Evolutionary conservation across 2,113 vertebrate species (phyloP), one percentile per base, ranked within the genome.

Genomic region (Lasiurus cinereus): DNA sequence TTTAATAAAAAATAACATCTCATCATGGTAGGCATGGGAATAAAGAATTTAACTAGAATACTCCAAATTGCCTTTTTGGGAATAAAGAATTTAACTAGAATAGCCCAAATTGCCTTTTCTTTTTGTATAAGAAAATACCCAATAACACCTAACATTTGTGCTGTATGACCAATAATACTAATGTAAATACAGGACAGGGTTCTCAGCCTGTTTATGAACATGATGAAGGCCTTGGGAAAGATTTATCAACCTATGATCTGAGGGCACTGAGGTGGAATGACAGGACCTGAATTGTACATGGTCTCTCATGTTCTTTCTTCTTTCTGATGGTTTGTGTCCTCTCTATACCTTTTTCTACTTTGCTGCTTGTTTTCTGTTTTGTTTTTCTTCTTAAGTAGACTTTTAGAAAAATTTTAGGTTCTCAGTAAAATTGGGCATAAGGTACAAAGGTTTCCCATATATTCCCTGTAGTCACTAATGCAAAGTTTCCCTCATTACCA

Each of bases 351-450:
- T 84, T 43, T 56, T 46, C 50, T 88, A 16, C 13, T 83, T 48
- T 54, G 39, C 50, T 88, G 19, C 18, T 88, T 88, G 4, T 43
- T 36, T 48, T 7, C 36, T 69, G 52, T 83, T 87, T 74, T 67
- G 15, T 52, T 72, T 82, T 56, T 56, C 48, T 27, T 43, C 6
- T 39, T 80, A 64, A 64, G n/a, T n/a, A 39, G 64, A 64, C 19
- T 79, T 85, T 62, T 70, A 77, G 48, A 89, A 72, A 8, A 69
- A n/a, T 70, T 77, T 90, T 79, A 85, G 54, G 15, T 72, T 85
- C 21, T 70, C 1, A 72, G 73, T 7, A 79, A 90, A 43, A 52
- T 14, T 64, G 50, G 39, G 24, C 21, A 14, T 8, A 39, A 79
- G 43, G 27, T 52, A 27, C 3, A 12, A n/a, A 70, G 27, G 16